Evolutionary conservation across 2,888 invertebrate species (phyloP), one percentile per base, ranked within the genome.

Genomic region (Apotomis capreana): DNA sequence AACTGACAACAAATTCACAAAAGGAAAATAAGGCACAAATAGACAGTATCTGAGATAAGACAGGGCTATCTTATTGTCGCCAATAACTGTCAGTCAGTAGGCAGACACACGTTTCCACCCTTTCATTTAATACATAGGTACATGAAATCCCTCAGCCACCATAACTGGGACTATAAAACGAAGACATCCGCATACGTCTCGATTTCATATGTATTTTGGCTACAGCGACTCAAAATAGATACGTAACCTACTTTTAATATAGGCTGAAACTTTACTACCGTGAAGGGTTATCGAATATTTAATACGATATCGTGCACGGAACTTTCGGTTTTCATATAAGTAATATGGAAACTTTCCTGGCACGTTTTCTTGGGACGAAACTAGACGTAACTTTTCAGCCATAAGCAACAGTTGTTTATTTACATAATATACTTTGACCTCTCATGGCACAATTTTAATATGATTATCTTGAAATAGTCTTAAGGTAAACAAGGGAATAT

Each of bases 41-140:
- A 49, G 60, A 69, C 62, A 73, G 37, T 60, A 69, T 73, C 64
- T 52, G 64, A 61, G 49, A 61, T 57, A 60, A 60, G 60, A 40
- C 64, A 40, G 64, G 67, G 26, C 61, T n/a, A 52, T 67, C 70
- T 68, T 68, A 67, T 68, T 74, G 74, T 62, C 46, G 46, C 70
- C 57, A 70, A 70, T 68, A 70, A 63, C 67, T 55, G 74, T 70
- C 70, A 70, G 67, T 74, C 63, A 62, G 36, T 26, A 72, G 36
- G 36, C 59, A 63, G 57, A 54, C 58, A 13, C 36, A 63, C 54
- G 58, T 68, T 52, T 63, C 62, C 62, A 68, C 62, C 58, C 58
- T 52, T 63, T 63, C n/a, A 54, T 61, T 58, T 58, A 36, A 51
- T 60, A 60, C 26, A 52, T 68, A 37, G 6, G 8, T 40, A 61